These are phyloP conservation scores for Cichladusa arquata DNA, from an alignment of 2,113 vertebrate genomes.

Conservation along the genomic window DNA sequence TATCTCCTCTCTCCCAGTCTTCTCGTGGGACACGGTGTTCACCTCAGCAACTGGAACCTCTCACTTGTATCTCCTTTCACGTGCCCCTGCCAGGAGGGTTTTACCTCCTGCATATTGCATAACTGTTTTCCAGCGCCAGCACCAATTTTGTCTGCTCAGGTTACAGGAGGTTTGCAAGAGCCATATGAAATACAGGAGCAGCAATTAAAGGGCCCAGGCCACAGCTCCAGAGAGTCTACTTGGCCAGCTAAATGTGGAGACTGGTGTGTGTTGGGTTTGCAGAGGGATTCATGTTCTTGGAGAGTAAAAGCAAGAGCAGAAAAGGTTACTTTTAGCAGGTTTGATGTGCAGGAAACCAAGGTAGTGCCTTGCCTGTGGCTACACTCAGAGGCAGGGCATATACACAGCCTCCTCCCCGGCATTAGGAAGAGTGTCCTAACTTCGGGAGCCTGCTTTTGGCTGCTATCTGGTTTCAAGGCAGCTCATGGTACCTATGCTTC, in stretches of 20 bases:
- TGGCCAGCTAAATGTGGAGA: not conserved
- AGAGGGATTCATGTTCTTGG: not conserved
- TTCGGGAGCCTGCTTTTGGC: not conserved
- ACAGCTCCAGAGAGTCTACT: not conserved
- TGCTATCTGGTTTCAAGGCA: not conserved
- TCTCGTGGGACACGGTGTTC: accelerated
- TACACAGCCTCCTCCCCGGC: not conserved
- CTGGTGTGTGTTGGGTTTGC: not conserved
- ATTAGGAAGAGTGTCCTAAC: not conserved
- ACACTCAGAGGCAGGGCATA: not conserved
- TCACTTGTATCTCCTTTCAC: not conserved
- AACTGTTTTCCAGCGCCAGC: not conserved
- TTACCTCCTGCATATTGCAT: not conserved
- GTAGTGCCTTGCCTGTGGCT: not conserved
- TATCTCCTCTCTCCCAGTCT: not conserved
- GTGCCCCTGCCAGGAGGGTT: not conserved
- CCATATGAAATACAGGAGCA: not conserved
- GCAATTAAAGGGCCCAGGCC: not conserved
- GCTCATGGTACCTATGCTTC: not conserved
- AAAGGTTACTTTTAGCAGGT: not conserved
- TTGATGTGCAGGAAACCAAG: not conserved
- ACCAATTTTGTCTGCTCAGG: not conserved
- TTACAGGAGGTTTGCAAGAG: not conserved
- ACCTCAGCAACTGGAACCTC: not conserved
- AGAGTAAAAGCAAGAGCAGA: not conserved